phyloP scores from a whole-genome alignment of 1,140 invertebrate genomes.

The Lerema accius region DNA sequence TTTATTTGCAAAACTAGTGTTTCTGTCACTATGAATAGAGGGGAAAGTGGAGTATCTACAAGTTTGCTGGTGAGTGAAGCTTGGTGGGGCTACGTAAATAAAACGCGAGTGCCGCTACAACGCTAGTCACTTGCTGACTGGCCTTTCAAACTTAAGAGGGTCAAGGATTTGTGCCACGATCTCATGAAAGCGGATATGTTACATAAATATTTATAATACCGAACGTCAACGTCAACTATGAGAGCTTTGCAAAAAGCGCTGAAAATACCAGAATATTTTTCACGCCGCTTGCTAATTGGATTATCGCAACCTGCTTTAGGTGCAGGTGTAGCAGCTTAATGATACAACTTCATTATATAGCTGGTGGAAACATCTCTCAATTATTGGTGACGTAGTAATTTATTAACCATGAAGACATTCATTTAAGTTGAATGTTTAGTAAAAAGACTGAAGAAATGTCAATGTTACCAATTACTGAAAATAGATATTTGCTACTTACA shows the following conservation, averaged over 20 bases:
- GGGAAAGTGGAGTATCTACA: conserved; percentile 18
- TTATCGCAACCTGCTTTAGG: conserved; percentile 2
- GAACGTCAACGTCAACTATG: conserved; percentile 23
- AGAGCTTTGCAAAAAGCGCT: conserved; percentile 24
- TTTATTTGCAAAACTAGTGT: conserved; percentile 23
- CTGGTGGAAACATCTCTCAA: too few relatives aligned
- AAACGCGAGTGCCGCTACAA: conserved; percentile 6
- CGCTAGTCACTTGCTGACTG: conserved; percentile 42
- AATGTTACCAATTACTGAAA: too few relatives aligned
- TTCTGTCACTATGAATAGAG: conserved; percentile 18
- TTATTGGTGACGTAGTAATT: too few relatives aligned
- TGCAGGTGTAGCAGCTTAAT: neutral
- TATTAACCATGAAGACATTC: too few relatives aligned
- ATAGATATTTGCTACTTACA: too few relatives aligned
- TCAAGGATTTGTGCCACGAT: conserved; percentile 53
- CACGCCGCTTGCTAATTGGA: conserved; percentile 15
- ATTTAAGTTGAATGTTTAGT: too few relatives aligned
- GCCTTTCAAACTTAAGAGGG: conserved; percentile 47
- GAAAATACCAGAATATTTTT: neutral
- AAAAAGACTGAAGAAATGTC: too few relatives aligned
- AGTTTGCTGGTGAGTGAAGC: conserved; percentile 15
- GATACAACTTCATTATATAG: neutral
- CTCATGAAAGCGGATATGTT: conserved; percentile 34
- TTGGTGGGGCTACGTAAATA: conserved; percentile 33
- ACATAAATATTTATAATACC: conserved; percentile 29